A percentile compares a stretch with the other conserved stretches of the same genome.
Evolutionary conservation across 2,888 invertebrate species (phyloP).

Genomic region (Urechis unicinctus): DNA sequence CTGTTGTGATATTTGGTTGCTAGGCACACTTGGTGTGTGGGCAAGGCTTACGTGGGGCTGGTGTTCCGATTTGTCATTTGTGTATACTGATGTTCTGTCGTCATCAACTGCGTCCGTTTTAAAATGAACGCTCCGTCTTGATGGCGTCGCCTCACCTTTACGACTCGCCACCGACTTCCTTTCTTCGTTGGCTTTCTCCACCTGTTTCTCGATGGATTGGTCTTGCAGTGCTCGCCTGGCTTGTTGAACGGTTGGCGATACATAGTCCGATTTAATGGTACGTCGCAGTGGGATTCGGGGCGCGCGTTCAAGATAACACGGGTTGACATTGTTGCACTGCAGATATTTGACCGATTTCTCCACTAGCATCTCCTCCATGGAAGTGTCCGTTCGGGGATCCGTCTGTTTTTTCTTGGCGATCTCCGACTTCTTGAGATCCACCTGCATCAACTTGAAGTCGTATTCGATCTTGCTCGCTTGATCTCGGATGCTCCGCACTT

Average conservation of each 20-base stretch:
- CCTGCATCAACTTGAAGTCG: constrained; percentile 36
- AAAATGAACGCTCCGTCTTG: no score
- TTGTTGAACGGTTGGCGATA: not conserved
- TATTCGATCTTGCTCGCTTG: constrained; percentile 30
- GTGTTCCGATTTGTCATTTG: no score
- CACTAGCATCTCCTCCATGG: constrained; percentile 29
- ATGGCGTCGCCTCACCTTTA: no score
- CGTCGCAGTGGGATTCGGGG: constrained; percentile 1
- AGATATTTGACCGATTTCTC: constrained; percentile 7
- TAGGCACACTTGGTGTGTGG: no score
- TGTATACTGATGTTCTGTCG: no score
- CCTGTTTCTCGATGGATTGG: no score
- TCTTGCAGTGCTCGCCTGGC: not conserved
- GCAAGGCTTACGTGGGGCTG: no score
- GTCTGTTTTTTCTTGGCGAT: constrained; percentile 30
- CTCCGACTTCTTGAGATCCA: constrained; percentile 32
- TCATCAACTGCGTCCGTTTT: no score
- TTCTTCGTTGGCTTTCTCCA: no score
- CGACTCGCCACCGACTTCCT: no score
- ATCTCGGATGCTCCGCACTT: constrained; percentile 28
- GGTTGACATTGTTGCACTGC: constrained; percentile 3
- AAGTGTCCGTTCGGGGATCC: constrained; percentile 31
- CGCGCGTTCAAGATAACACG: constrained; percentile 16
- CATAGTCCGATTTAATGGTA: not conserved
- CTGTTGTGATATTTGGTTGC: no score